Evolutionary conservation across 1,140 invertebrate genomes (phyloP).

Genomic region (Protaetia brevitarsis): DNA sequence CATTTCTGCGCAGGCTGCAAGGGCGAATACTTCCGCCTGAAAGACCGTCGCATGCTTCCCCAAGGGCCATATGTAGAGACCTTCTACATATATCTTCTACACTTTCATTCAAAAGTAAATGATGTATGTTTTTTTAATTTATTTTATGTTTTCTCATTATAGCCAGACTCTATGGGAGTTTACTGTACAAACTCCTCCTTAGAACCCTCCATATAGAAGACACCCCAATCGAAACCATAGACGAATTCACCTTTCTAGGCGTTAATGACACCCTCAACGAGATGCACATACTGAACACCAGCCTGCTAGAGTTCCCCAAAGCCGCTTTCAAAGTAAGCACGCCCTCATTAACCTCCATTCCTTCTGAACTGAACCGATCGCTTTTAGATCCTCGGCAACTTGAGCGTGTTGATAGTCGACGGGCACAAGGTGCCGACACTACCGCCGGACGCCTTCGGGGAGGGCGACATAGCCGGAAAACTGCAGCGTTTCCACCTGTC

Average conservation of each 20-base stretch:
- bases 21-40: no score
- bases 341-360: background rate
- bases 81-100: no score
- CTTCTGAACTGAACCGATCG: background rate
- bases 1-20: no score
- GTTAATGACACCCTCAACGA: constrained; percentile 74
- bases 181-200: constrained; percentile 70
- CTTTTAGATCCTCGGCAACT: constrained; percentile 70
- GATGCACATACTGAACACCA: constrained; percentile 63
- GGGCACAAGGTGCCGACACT: constrained; percentile 65
- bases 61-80: no score
- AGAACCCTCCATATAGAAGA: constrained; percentile 66
- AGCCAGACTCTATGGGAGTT: constrained; percentile 74
- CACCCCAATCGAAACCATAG: constrained; percentile 69
- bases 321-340: constrained; percentile 62
- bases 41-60: no score
- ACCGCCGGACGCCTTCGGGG: constrained; percentile 56
- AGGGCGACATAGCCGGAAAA: constrained; percentile 58
- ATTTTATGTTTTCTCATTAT: constrained; percentile 36
- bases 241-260: constrained; percentile 72
- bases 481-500: constrained; percentile 65
- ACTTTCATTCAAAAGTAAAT: no score
- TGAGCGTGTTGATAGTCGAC: constrained; percentile 67
- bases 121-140: no score
- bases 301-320: constrained; percentile 66